A percentile compares a stretch with the other conserved stretches of the same genome.
Evolutionary conservation across 2,888 invertebrate genomes (phyloP).

Genomic region (Falcaria lacertinaria): DNA sequence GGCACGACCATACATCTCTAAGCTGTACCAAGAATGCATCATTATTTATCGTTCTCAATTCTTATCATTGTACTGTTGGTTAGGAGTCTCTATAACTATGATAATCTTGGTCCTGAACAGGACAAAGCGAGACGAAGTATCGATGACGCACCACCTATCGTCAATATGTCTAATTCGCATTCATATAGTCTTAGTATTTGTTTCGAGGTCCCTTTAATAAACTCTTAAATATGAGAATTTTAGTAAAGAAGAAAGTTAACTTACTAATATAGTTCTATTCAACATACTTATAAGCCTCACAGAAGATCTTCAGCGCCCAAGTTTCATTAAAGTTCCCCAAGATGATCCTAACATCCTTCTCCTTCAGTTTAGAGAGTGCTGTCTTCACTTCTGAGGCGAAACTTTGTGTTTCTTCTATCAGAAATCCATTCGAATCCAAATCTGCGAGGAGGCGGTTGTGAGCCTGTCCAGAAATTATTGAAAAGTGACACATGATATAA

Average conservation of each 20-base stretch:
- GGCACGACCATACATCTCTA: slow-evolving; percentile 93
- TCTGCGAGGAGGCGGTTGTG: slow-evolving; percentile 94
- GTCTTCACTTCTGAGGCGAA: slow-evolving; percentile 93
- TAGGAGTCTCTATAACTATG: too few species aligned
- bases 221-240: too few species aligned
- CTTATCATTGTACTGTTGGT: too few species aligned
- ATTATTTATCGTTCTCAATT: background rate
- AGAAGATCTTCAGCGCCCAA: slow-evolving; percentile 94
- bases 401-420: slow-evolving; percentile 93
- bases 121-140: too few species aligned
- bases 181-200: too few species aligned
- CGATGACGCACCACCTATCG: too few species aligned
- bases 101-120: too few species aligned
- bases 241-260: too few species aligned
- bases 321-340: slow-evolving; percentile 97
- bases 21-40: slow-evolving; percentile 52
- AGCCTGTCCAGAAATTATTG: slow-evolving; percentile 80
- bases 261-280: too few species aligned
- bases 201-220: too few species aligned
- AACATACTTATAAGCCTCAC: slow-evolving; percentile 88
- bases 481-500: too few species aligned
- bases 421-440: slow-evolving; percentile 88
- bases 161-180: too few species aligned
- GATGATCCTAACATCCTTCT: slow-evolving; percentile 96
- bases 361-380: slow-evolving; percentile 89